Base-by-base conservation (phyloP, 1,140 invertebrate genomes). In the Listronotus oregonensis region DNA sequence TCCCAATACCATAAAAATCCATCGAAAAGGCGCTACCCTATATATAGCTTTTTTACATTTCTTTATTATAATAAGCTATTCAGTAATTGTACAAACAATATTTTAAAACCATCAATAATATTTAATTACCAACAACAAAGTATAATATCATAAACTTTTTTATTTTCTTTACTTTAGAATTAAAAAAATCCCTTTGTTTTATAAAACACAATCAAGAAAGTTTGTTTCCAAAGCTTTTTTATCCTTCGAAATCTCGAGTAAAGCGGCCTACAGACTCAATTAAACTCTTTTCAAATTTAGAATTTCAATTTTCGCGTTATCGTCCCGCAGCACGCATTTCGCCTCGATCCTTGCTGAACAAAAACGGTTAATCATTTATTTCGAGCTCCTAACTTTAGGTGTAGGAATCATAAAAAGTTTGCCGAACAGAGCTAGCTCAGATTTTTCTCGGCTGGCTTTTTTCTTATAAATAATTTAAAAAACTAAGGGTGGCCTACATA, bases 231-330 rank as follows among this genome's bases (percentile, higher is more conserved):
- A 42, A 14, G 14, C 40, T 42, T 42, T 42, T 12, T 12, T 42
- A 42, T 12, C 14, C 11, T 14, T 42, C 11, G 40, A 17, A 47
- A 47, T 15, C 17, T 47, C 17, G n/a, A 47, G 44, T 6, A 47
- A 47, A 15, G 12, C 14, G 5, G n/a, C 44, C 17, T 17, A 15
- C n/a, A 47, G 9, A 47, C 21, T 27, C 21, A 27, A 73, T 73
- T 73, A 52, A 71, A 74, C 66, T 60, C 66, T 68, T 72, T 71
- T 58, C 59, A 69, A 71, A 67, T 67, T 71, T 65, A 51, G 63
- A 73, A 74, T 73, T 73, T 74, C 71, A 72, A 74, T 74, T 74
- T 72, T 70, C 71, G 21, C 66, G 69, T 73, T 73, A 73, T 71
- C 71, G 70, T 61, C 42, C 52, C 56, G 59, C 46, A 59, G 64